phyloP scores from a whole-genome alignment of 2,888 invertebrate species.

The Idaea biselata region DNA sequence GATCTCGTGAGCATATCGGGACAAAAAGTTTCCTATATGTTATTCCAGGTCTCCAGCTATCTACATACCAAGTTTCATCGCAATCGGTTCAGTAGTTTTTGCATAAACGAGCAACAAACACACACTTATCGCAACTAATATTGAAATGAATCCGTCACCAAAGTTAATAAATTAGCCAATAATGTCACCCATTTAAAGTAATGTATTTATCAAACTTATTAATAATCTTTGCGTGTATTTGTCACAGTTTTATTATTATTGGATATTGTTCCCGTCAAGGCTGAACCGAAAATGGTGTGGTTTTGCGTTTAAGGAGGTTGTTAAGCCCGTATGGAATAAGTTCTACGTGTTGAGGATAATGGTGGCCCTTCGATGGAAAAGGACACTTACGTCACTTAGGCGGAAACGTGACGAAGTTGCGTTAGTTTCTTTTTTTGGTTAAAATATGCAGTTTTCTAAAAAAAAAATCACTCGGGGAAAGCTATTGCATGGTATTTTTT shows the following conservation, averaged over 20 bases:
- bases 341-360: constrained; percentile 43
- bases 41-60: too few relatives aligned
- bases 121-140: constrained; percentile 15
- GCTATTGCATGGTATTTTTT: too few relatives aligned
- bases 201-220: constrained; percentile 25
- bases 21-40: too few relatives aligned
- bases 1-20: too few relatives aligned
- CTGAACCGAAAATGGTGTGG: constrained; percentile 60
- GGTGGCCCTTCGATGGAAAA: constrained; percentile 27
- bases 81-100: too few relatives aligned
- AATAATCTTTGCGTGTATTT: constrained; percentile 43
- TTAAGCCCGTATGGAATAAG: constrained; percentile 39
- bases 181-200: constrained; percentile 33
- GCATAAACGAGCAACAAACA: constrained; percentile 10
- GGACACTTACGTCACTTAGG: background rate
- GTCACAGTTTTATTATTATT: constrained; percentile 72
- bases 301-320: constrained; percentile 51
- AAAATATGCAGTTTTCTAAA: too few relatives aligned
- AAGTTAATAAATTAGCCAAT: constrained; percentile 39
- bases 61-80: too few relatives aligned
- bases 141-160: constrained; percentile 36
- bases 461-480: too few relatives aligned
- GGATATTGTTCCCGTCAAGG: constrained; percentile 73
- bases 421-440: too few relatives aligned
- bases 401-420: constrained; percentile 10